A percentile compares a stretch with the other conserved stretches of the same genome.
These are phyloP conservation scores for Sebastolobus altivelis DNA, from an alignment of 2,797 vertebrate genomes.

Conservation along the genomic window DNA sequence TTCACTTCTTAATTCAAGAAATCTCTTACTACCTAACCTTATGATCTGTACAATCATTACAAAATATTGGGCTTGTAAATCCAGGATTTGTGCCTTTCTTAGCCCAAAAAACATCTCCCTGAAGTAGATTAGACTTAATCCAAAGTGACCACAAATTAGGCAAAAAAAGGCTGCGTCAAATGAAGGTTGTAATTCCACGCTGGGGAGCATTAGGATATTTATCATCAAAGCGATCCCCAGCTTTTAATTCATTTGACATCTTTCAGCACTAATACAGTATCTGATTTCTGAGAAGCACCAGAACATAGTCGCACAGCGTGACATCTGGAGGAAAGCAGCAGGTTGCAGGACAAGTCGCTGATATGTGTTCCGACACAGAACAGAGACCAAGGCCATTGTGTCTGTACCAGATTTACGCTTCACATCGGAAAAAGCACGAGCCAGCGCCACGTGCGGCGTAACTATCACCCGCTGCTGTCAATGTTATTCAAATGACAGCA, in stretches of 20 bases:
- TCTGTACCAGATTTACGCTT: constrained; percentile 42
- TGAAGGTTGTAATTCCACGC: constrained; percentile 68
- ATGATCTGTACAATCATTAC: not conserved
- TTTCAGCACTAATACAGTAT: constrained; percentile 75
- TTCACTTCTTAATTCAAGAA: not conserved
- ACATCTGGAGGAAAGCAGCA: constrained; percentile 61
- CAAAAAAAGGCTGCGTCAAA: constrained; percentile 66
- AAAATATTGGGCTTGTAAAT: constrained; percentile 16
- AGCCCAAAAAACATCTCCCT: constrained; percentile 12
- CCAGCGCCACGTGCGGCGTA: not conserved
- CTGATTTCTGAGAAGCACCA: constrained; percentile 70
- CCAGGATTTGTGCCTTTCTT: not conserved
- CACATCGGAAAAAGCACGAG: constrained; percentile 37
- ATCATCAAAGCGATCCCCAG: constrained; percentile 50
- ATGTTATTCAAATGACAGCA: constrained; percentile 69
- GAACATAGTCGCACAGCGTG: constrained; percentile 56
- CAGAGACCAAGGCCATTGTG: constrained; percentile 36
- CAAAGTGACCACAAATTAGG: constrained; percentile 72
- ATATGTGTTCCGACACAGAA: constrained; percentile 50
- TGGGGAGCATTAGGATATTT: constrained; percentile 62
- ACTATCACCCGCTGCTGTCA: constrained; percentile 53
- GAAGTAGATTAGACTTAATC: constrained; percentile 50
- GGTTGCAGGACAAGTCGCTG: constrained; percentile 53
- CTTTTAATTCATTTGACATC: constrained; percentile 78
- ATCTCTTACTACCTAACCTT: not conserved